These are phyloP conservation scores for Meloidogyne exigua DNA, from an alignment of 1,140 invertebrate genomes.

Conservation along the genomic window DNA sequence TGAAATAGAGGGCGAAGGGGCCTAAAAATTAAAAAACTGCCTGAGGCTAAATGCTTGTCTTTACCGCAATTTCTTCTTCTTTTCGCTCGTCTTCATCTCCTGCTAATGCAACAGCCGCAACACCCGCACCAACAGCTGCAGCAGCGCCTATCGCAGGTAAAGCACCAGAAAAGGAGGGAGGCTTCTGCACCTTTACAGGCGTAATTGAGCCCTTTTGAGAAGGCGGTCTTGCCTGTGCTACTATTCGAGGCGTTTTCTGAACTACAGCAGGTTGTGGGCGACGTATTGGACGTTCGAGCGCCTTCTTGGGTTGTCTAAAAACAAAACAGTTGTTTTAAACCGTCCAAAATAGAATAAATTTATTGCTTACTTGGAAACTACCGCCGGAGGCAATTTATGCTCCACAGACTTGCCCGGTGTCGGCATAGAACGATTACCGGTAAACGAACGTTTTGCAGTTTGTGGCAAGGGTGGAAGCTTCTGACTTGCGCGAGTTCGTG, in stretches of 20 bases:
- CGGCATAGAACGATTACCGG: constrained; percentile 3
- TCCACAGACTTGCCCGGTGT: constrained; percentile 8
- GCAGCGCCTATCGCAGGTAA: constrained; percentile 31
- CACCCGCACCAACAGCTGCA: constrained; percentile 23
- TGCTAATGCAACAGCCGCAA: constrained; percentile 2
- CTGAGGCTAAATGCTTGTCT: too few species aligned
- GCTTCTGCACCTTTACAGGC: constrained; percentile 12
- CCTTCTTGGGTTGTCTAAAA: constrained; percentile 3
- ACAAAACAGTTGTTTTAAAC: background rate
- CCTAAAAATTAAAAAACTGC: background rate
- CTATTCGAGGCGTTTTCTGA: background rate
- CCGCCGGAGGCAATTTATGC: constrained; percentile 42
- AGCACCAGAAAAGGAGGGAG: background rate
- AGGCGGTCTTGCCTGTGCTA: background rate
- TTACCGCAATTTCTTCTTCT: background rate
- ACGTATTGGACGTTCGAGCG: background rate
- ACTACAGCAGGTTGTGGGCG: background rate
- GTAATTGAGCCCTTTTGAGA: constrained; percentile 9
- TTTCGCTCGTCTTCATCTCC: constrained; percentile 14
- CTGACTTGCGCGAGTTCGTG: constrained; percentile 22
- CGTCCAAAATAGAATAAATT: background rate
- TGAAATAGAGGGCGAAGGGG: constrained; percentile 19
- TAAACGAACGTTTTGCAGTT: constrained; percentile 27
- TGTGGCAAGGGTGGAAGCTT: constrained; percentile 42
- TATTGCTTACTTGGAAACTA: constrained; percentile 20